Evolutionary conservation across 2,113 vertebrate genomes (phyloP), one percentile per base, ranked within the genome.

Genomic region (Podarcis raffonei): DNA sequence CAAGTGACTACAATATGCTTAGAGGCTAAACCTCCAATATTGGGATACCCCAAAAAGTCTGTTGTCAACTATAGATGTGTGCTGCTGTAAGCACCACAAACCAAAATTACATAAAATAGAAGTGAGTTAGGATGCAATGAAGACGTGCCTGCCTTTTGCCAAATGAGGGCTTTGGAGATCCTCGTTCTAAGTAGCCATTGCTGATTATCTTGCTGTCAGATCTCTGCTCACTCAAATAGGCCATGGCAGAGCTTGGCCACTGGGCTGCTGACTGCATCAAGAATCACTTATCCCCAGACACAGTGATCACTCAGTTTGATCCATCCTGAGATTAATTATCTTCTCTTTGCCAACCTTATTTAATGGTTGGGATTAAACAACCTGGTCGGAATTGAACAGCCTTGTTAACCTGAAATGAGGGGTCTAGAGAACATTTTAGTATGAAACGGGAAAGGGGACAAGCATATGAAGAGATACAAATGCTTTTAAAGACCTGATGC

Each of bases 241-340:
- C 9, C 16, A 2, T n/a, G 79, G 39, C 78, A 84, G 42, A 75
- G 35, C 13, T 37, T 81, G 32, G 69, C 18, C 32, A 18, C 15
- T 5, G 30, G 35, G 68, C 66, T 37, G 23, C 76, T 32, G 48
- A 72, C 23, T 80, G 35, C 2, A 39, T 8, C 25, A 35, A 68
- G 57, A 13, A 32, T 87, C 53, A 39, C 35, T 57, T 68, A 66
- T 85, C 68, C 8, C 83, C 27, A 69, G 4, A n/a, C 53, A 80
- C 32, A 8, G 15, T 37, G 57, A 76, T 90, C 68, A 77, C 39
- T 82, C 37, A 76, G 42, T 81, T 85, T 80, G 83, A 85, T 89
- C 69, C 37, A 76, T 62, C 25, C 72, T 86, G 69, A 82, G 59
- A 82, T 75, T 86, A 86, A 89, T 69, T 57, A 82, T 9, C n/a